Percentiles rank a stretch among this genome's conserved stretches.
Conservation (phyloP, 1,140 invertebrate genomes). For the Rhyzopertha dominica region DNA sequence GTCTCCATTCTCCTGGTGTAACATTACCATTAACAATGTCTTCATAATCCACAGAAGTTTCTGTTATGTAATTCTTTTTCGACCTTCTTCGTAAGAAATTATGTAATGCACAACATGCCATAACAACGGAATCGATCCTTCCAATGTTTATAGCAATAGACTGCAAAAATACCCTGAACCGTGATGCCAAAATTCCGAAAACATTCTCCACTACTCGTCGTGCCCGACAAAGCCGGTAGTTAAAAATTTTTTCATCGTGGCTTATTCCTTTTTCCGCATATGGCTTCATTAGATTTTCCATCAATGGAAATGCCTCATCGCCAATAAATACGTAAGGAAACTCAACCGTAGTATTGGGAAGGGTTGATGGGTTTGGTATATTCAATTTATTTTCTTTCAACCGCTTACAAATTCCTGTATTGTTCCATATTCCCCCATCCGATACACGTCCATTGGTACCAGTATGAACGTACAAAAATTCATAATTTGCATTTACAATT, state of each 20-base stretch:
- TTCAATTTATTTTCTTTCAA: slow-evolving; percentile 15
- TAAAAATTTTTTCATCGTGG: slow-evolving; percentile 21
- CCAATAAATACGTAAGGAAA: slow-evolving; percentile 1
- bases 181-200: slow-evolving; percentile 45
- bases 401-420: slow-evolving; percentile 21
- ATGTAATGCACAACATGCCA: slow-evolving; percentile 15
- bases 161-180: slow-evolving; percentile 43
- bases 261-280: slow-evolving; percentile 20
- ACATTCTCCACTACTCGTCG: slow-evolving; percentile 45
- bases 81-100: slow-evolving; percentile 18
- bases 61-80: too few species aligned
- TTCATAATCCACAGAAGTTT: too few species aligned
- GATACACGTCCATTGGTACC: slow-evolving; percentile 31
- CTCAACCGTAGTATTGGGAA: neutral
- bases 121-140: slow-evolving; percentile 12
- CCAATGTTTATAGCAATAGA: slow-evolving; percentile 14
- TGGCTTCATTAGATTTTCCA: slow-evolving; percentile 43
- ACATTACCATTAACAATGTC: too few species aligned
- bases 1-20: too few species aligned
- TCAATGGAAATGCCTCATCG: slow-evolving; percentile 13
- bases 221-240: slow-evolving; percentile 39
- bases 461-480: slow-evolving; percentile 32
- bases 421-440: slow-evolving; percentile 31
- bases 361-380: neutral
- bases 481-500: slow-evolving; percentile 37